phyloP scores from a whole-genome alignment of 2,113 vertebrate genomes.

The Marmota flaviventris region DNA sequence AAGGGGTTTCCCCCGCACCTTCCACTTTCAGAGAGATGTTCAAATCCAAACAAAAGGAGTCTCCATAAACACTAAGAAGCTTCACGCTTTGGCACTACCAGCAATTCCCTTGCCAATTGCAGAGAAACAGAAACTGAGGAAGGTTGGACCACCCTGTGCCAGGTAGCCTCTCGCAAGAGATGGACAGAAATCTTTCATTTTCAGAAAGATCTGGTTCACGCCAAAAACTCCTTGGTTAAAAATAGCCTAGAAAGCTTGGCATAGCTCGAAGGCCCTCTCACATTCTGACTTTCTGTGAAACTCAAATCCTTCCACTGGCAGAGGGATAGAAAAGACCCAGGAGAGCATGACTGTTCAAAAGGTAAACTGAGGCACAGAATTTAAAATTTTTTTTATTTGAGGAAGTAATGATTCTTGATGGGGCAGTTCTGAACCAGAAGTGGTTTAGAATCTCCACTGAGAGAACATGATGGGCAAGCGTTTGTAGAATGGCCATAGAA shows the following conservation, averaged over 20 bases:
- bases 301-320: not conserved
- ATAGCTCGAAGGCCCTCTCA: not conserved
- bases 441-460: not conserved
- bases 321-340: not conserved
- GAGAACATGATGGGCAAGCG: not conserved
- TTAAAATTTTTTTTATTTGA: not conserved
- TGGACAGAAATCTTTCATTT: not conserved
- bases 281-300: not conserved
- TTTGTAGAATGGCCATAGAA: not conserved
- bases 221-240: not conserved
- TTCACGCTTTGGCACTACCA: not conserved
- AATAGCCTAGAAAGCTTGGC: not conserved
- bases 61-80: not conserved
- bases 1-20: rapidly evolving
- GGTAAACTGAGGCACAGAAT: not conserved
- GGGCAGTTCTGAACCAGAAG: not conserved
- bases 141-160: not conserved
- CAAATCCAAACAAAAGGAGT: not conserved
- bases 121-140: not conserved
- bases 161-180: not conserved
- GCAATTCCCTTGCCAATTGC: not conserved
- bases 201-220: not conserved
- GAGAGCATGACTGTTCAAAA: not conserved
- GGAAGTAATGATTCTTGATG: not conserved
- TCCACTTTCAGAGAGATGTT: not conserved